phyloP scores from a whole-genome alignment of 1,140 invertebrate species.

The Drosophila ficusphila region DNA sequence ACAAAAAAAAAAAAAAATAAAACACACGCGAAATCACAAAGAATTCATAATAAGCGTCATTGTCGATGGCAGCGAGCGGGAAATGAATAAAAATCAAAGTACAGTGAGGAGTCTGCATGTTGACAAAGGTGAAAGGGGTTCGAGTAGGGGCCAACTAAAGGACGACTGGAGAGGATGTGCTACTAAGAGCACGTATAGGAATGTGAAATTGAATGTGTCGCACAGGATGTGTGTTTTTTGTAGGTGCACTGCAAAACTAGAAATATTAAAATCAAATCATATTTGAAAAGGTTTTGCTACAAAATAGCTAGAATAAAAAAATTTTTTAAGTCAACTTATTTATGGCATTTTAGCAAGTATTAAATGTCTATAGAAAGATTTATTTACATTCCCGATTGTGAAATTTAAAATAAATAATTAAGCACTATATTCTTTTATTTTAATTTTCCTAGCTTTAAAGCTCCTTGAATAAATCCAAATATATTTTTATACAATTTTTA shows the following conservation, averaged over 20 bases:
- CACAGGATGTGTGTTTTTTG: slow-evolving; percentile 69
- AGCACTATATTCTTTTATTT: too few species aligned
- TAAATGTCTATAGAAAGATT: too few species aligned
- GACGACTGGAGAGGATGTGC: background rate
- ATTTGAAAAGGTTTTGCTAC: too few species aligned
- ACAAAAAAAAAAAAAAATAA: slow-evolving; percentile 16
- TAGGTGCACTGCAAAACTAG: background rate
- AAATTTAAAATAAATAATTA: too few species aligned
- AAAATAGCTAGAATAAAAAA: too few species aligned
- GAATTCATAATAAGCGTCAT: slow-evolving; percentile 83
- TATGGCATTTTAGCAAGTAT: too few species aligned
- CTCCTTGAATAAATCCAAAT: too few species aligned
- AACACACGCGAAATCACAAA: slow-evolving; percentile 73
- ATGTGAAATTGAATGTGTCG: slow-evolving; percentile 73
- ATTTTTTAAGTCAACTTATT: too few species aligned
- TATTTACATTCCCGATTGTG: too few species aligned
- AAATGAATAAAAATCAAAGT: slow-evolving; percentile 82
- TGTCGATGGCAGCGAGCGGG: slow-evolving; percentile 75
- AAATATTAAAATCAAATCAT: background rate
- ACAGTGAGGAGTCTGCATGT: slow-evolving; percentile 38
- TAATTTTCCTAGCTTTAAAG: too few species aligned
- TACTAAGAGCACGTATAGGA: slow-evolving; percentile 34
- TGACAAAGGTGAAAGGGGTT: slow-evolving; percentile 75
- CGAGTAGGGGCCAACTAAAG: background rate
- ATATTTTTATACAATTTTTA: too few species aligned